A percentile compares a stretch with the other conserved stretches of the same genome.
These are phyloP conservation scores for Tinea semifulvella DNA, from an alignment of 2,888 invertebrate species.

Conservation along the genomic window DNA sequence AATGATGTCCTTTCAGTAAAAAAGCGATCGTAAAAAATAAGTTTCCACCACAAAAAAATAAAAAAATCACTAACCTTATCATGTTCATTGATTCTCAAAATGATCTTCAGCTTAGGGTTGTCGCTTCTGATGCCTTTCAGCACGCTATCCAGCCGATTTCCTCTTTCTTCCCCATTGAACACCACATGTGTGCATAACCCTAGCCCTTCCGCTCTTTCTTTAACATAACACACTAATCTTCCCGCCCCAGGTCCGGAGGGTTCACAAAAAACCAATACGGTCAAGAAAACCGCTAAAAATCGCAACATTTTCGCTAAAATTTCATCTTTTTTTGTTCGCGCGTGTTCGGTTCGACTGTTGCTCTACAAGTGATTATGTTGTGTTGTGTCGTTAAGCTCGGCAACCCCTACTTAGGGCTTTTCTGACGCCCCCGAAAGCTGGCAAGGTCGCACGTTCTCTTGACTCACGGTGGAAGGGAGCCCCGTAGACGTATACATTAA, in stretches of 20 bases:
- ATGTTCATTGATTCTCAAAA: conserved; percentile 61
- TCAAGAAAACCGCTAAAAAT: neutral
- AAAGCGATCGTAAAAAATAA: conserved; percentile 2
- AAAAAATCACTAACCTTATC: conserved; percentile 60
- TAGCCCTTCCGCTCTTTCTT: conserved; percentile 33
- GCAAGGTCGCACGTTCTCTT: conserved; percentile 46
- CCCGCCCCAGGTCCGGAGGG: conserved; percentile 52
- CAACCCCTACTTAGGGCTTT: conserved; percentile 46
- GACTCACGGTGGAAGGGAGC: neutral
- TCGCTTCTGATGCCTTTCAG: conserved; percentile 58
- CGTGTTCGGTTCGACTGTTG: conserved; percentile 16
- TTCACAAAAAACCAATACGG: neutral
- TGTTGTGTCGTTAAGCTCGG: conserved; percentile 32
- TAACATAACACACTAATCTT: conserved; percentile 55
- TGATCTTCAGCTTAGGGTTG: conserved; percentile 60
- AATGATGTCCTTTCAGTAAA: too few species aligned
- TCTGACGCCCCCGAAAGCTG: conserved; percentile 21
- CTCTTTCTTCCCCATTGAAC: conserved; percentile 51
- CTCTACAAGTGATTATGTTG: conserved; percentile 39
- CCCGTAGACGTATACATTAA: neutral
- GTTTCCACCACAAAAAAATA: conserved; percentile 4
- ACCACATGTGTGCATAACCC: conserved; percentile 63
- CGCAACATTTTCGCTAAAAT: neutral
- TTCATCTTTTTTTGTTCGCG: conserved; percentile 34
- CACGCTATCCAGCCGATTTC: conserved; percentile 46